Percentiles rank a stretch among this genome's conserved stretches.
Conservation (phyloP, 2,113 vertebrate species). For the Macheiramphus alcinus region DNA sequence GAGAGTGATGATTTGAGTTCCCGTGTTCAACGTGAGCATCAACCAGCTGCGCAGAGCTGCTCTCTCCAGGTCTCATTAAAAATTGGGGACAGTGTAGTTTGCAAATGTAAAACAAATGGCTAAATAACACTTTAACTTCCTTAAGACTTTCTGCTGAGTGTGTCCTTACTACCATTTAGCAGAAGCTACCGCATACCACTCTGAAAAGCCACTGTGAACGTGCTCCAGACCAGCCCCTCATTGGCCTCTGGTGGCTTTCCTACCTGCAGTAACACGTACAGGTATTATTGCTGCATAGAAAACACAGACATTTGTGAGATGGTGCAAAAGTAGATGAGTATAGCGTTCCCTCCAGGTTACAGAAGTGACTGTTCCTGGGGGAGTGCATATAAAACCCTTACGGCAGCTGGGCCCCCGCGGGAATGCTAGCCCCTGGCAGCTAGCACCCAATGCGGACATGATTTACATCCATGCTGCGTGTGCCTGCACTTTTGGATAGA, state of each 20-base stretch:
- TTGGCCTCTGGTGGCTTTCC: not conserved
- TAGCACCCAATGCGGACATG: rapidly evolving
- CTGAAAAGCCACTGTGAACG: rapidly evolving
- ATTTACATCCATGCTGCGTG: not conserved
- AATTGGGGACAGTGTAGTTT: not conserved
- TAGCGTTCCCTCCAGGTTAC: rapidly evolving
- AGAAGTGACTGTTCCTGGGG: not conserved
- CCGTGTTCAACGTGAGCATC: not conserved
- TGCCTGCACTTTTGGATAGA: not conserved
- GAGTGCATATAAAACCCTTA: rapidly evolving
- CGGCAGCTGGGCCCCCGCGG: rapidly evolving
- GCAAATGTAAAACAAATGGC: not conserved
- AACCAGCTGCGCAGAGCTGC: not conserved
- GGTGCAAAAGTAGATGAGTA: not conserved
- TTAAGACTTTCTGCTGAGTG: not conserved
- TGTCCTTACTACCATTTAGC: not conserved
- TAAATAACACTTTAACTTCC: not conserved
- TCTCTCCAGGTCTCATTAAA: not conserved
- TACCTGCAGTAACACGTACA: rapidly evolving
- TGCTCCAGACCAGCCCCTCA: not conserved
- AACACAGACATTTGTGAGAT: not conserved
- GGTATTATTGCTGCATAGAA: rapidly evolving
- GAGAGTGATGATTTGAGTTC: not conserved
- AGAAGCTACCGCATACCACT: rapidly evolving
- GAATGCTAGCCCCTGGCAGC: not conserved